Conservation (phyloP, 2,888 invertebrate genomes). For the Dugesia japonica region DNA sequence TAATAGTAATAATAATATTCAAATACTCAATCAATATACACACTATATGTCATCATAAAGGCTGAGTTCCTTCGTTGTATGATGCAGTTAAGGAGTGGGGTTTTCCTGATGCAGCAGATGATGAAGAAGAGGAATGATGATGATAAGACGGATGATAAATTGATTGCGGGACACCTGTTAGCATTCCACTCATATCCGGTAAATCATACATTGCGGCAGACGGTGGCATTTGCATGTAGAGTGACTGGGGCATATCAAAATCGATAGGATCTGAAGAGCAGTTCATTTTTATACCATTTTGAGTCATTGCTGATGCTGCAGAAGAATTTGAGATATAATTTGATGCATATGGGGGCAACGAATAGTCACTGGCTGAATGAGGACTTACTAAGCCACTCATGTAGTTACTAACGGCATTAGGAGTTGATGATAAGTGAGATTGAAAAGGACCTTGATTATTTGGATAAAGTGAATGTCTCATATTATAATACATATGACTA, state of each 20-base stretch:
- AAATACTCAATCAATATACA: conserved; percentile 11
- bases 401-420: conserved; percentile 20
- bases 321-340: conserved; percentile 15
- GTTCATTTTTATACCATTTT: background rate
- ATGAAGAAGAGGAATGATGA: conserved; percentile 5
- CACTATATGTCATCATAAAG: conserved; percentile 20
- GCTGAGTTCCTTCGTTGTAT: background rate
- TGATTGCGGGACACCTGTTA: background rate
- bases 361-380: background rate
- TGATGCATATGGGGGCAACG: background rate
- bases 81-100: conserved; percentile 13
- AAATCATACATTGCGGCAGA: conserved; percentile 14
- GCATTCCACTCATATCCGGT: conserved; percentile 4
- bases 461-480: conserved; percentile 22
- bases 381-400: conserved; percentile 26
- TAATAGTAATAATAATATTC: background rate
- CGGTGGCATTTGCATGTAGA: conserved; percentile 14
- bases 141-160: background rate
- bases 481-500: conserved; percentile 25
- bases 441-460: conserved; percentile 23
- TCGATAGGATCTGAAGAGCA: background rate
- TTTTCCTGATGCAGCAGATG: background rate
- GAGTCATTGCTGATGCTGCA: background rate
- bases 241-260: background rate
- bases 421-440: conserved; percentile 10